Conservation (phyloP, 1,140 invertebrate genomes). For the Scaptomyza pallida region DNA sequence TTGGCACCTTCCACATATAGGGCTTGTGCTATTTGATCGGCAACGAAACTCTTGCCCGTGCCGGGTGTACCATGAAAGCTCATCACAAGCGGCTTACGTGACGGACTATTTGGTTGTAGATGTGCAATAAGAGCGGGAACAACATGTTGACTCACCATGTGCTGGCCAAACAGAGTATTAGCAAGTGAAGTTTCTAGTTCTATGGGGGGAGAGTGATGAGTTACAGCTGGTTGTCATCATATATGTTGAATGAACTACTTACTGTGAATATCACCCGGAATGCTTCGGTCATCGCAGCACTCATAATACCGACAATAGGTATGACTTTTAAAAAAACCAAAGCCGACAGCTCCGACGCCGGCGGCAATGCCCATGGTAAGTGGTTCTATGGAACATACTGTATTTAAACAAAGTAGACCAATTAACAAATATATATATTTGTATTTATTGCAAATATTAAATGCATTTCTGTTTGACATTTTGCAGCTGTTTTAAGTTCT, state of each 20-base stretch:
- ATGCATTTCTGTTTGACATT: neutral
- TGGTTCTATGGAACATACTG: constrained; percentile 40
- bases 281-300: constrained; percentile 84
- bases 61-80: constrained; percentile 93
- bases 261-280: constrained; percentile 74
- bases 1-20: constrained; percentile 90
- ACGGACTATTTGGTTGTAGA: constrained; percentile 80
- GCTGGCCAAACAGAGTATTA: constrained; percentile 87
- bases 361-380: constrained; percentile 34
- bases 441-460: neutral
- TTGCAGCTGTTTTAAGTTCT: neutral
- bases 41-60: constrained; percentile 94
- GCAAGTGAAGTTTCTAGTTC: constrained; percentile 77
- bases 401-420: constrained; percentile 18
- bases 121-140: constrained; percentile 86
- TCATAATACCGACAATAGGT: constrained; percentile 78
- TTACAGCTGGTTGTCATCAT: neutral
- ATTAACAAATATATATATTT: neutral
- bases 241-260: neutral
- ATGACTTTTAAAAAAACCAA: constrained; percentile 46
- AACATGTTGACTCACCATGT: constrained; percentile 85
- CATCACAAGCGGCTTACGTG: constrained; percentile 88
- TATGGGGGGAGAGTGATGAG: constrained; percentile 51
- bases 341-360: constrained; percentile 9
- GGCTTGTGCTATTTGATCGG: constrained; percentile 91